Base-by-base conservation (phyloP, 2,888 invertebrate genomes). In the Pemphredon lugubris region DNA sequence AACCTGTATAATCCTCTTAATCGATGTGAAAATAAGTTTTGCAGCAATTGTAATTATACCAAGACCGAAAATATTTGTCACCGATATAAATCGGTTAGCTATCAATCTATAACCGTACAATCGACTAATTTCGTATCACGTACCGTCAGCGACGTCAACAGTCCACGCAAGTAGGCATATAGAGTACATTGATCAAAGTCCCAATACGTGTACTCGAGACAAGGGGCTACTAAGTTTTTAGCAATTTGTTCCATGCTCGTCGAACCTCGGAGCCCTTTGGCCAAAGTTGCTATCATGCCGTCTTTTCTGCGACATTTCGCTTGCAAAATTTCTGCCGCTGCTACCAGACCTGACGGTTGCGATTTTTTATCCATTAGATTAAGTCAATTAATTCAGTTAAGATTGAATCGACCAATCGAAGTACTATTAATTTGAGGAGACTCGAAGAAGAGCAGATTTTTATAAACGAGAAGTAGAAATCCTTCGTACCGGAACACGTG, bases 251-350 rank as follows among this genome's bases (percentile, higher is more conserved):
- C 77, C 37, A 71, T 42, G 18, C 69, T 47, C 7, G 57, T 64
- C 9, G 64, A 64, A 32, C 73, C 72, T 26, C 26, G 4, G 7
- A 26, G 26, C 7, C 7, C 26, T 34, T 57, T 67, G 5, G 75
- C 77, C 20, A 81, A 59, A 6, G 68, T 60, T 0, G 75, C 67
- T 21, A 81, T 80, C 67, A 82, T 75, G 14, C 72, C 68, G 5
- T 81, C 72, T 42, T 79, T 78, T 21, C 54, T 69, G 23, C 69
- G 73, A 63, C 76, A 81, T 45, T 79, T 77, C 11, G 50, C 53
- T 53, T 60, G 75, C 14, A 82, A 70, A n/a, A 73, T 44, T 34
- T 73, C 55, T 9, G 80, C 44, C 1, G 77, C 67, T 6, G 72
- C 45, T 20, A 30, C 44, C 3, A 81, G 20, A 23, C 69, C 78